A percentile compares a stretch with the other conserved stretches of the same genome.
Evolutionary conservation across 1,140 invertebrate genomes (phyloP).

Genomic region (Anadara kagoshimensis): DNA sequence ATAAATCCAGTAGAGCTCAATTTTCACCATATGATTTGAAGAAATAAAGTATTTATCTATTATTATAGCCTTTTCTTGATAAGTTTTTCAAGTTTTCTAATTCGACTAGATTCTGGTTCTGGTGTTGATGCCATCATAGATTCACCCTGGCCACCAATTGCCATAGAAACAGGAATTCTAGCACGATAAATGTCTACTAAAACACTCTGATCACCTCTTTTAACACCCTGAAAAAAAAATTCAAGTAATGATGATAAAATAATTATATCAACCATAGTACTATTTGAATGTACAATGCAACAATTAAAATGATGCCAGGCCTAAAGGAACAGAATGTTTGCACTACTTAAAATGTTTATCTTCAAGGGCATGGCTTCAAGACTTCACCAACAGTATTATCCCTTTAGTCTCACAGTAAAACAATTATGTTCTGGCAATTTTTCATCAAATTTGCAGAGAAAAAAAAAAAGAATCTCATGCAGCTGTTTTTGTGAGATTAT

Average conservation of each 20-base stretch:
- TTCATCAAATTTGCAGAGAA: too few species aligned
- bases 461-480: too few species aligned
- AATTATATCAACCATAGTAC: too few species aligned
- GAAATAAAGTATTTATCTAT: background rate
- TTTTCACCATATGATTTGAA: background rate
- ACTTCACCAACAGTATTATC: too few species aligned
- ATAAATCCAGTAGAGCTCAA: background rate
- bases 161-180: slow-evolving; percentile 70
- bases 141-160: slow-evolving; percentile 21
- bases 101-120: slow-evolving; percentile 79
- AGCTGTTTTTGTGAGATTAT: too few species aligned
- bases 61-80: slow-evolving; percentile 82
- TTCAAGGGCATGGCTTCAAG: too few species aligned
- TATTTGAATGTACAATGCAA: background rate
- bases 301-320: too few species aligned
- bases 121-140: slow-evolving; percentile 14
- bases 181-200: slow-evolving; percentile 81
- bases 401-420: too few species aligned
- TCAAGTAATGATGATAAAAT: background rate
- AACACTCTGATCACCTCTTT: slow-evolving; percentile 80
- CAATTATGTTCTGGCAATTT: too few species aligned
- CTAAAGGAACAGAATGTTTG: too few species aligned
- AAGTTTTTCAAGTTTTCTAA: slow-evolving; percentile 84
- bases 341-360: too few species aligned
- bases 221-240: slow-evolving; percentile 75